These are phyloP conservation scores for Capreolus pygargus DNA, from an alignment of 2,113 vertebrate species.

Conservation along the genomic window DNA sequence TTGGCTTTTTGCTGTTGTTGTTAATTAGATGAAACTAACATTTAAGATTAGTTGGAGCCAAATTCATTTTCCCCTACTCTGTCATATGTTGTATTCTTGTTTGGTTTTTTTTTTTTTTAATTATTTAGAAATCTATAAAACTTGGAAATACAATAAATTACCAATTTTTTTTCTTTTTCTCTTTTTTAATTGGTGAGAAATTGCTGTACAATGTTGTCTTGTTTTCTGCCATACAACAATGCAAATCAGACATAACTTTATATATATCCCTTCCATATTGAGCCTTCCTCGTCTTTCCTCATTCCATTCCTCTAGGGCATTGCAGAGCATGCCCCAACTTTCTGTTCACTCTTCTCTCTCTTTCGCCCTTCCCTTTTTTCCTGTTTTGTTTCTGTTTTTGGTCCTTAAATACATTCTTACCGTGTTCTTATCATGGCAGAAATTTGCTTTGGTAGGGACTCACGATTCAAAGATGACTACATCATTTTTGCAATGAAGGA, in stretches of 20 bases:
- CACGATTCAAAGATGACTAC: background rate
- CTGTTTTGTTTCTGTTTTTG: background rate
- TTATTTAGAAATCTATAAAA: background rate
- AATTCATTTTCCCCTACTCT: background rate
- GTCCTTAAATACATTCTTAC: background rate
- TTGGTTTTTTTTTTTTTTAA: background rate
- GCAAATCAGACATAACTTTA: background rate
- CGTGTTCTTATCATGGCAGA: background rate
- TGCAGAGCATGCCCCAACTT: accelerated
- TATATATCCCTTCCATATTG: background rate
- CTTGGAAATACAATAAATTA: background rate
- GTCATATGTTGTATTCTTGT: background rate
- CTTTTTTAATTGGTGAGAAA: background rate
- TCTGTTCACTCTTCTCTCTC: background rate
- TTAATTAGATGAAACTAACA: background rate
- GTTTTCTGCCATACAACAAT: background rate
- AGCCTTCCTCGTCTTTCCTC: background rate
- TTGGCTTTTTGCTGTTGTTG: background rate
- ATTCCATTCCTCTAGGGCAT: background rate
- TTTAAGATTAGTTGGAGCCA: background rate
- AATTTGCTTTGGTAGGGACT: background rate
- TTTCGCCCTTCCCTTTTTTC: background rate
- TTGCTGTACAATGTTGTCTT: background rate
- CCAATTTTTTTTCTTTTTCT: background rate
- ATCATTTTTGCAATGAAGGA: background rate